These are phyloP conservation scores for Brachyptera putata DNA, from an alignment of 2,888 invertebrate species.

Conservation along the genomic window DNA sequence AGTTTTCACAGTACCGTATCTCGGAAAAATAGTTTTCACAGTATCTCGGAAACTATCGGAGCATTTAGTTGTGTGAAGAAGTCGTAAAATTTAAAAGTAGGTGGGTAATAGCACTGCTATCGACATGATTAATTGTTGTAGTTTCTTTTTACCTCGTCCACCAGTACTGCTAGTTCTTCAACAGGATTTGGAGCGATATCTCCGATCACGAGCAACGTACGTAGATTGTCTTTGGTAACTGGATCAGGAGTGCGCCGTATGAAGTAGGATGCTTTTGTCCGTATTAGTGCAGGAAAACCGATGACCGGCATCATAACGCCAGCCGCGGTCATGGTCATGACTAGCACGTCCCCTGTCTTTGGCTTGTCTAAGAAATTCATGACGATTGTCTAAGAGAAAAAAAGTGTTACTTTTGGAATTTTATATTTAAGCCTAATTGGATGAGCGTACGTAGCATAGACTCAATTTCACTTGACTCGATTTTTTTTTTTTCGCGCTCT, in stretches of 20 bases:
- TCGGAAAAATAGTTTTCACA: too few relatives aligned
- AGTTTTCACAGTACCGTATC: too few relatives aligned
- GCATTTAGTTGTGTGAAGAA: too few relatives aligned
- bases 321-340: constrained; percentile 58
- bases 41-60: too few relatives aligned
- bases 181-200: constrained; percentile 68
- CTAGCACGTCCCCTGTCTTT: constrained; percentile 46
- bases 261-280: constrained; percentile 72
- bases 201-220: constrained; percentile 58
- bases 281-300: constrained; percentile 57
- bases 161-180: constrained; percentile 62
- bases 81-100: too few relatives aligned
- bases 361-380: constrained; percentile 52
- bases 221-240: constrained; percentile 58
- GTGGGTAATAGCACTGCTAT: too few relatives aligned
- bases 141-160: constrained; percentile 61
- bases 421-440: too few relatives aligned
- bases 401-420: too few relatives aligned
- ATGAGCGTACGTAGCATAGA: neutral
- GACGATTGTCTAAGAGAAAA: constrained; percentile 49
- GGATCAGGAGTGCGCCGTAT: constrained; percentile 59
- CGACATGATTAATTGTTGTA: too few relatives aligned
- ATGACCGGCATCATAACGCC: constrained; percentile 62
- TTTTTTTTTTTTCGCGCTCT: too few relatives aligned
- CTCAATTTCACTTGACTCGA: too few relatives aligned